Percentiles rank a stretch among this genome's conserved stretches.
These are phyloP conservation scores for Acleris sparsana DNA, from an alignment of 2,888 invertebrate species.

Conservation along the genomic window DNA sequence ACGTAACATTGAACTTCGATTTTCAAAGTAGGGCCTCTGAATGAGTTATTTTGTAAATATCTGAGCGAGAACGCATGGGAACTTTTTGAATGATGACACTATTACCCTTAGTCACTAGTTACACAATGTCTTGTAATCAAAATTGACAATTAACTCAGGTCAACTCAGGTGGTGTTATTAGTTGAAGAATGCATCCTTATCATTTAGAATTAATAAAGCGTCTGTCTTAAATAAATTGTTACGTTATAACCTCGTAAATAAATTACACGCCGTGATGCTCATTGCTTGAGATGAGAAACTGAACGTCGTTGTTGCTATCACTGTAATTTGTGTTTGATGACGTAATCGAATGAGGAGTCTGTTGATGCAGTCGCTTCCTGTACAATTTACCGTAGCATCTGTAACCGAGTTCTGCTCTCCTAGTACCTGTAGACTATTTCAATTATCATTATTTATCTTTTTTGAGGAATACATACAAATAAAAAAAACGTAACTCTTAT, in stretches of 20 bases:
- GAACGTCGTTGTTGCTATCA: not conserved
- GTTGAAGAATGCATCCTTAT: no score
- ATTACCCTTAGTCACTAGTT: not conserved
- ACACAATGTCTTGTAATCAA: not conserved
- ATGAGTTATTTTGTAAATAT: no score
- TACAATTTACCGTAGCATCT: not conserved
- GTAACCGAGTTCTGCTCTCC: not conserved
- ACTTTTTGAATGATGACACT: not conserved
- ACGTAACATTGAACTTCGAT: no score
- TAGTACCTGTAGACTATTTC: not conserved
- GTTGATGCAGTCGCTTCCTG: not conserved
- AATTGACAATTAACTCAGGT: not conserved
- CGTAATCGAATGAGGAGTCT: not conserved
- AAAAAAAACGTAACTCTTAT: no score
- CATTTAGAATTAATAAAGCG: no score
- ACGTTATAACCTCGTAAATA: not conserved
- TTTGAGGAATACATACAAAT: no score
- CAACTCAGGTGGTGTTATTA: no score
- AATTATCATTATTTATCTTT: no score
- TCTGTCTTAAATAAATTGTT: no score
- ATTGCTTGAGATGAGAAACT: constrained; percentile 2
- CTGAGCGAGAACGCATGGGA: constrained; percentile 7
- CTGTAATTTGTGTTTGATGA: not conserved
- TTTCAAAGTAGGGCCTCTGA: no score
- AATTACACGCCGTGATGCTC: not conserved